Conservation (phyloP, 2,888 invertebrate genomes). For the Nemotelus pantherinus region DNA sequence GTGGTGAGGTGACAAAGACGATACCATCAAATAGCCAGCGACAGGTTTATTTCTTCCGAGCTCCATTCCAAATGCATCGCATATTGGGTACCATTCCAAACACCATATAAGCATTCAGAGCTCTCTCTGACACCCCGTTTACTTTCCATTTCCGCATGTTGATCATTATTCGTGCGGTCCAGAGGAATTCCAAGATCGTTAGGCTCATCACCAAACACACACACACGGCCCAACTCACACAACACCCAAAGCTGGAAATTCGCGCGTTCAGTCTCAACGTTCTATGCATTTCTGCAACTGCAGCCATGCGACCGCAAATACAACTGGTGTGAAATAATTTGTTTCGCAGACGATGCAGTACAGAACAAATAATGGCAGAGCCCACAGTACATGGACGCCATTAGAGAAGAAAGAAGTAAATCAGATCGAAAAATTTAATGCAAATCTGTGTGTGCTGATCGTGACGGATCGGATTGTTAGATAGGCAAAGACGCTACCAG, state of each 20-base stretch:
- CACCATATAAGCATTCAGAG: not conserved
- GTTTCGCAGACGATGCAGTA: not conserved
- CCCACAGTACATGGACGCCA: slow-evolving; percentile 12
- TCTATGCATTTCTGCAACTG: not conserved
- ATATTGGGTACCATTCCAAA: no score
- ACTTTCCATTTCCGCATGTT: slow-evolving; percentile 44
- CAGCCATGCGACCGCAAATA: not conserved
- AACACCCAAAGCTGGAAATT: no score
- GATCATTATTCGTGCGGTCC: slow-evolving; percentile 23
- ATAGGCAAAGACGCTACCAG: no score
- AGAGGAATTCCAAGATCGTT: slow-evolving; percentile 39
- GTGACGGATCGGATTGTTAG: slow-evolving; percentile 7
- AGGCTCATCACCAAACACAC: slow-evolving; percentile 19
- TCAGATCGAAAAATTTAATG: slow-evolving; percentile 19
- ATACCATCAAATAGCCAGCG: not conserved
- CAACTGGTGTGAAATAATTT: slow-evolving; percentile 37
- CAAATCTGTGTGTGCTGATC: slow-evolving; percentile 32
- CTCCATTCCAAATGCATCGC: no score
- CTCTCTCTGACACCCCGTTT: slow-evolving; percentile 40
- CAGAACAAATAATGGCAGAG: not conserved
- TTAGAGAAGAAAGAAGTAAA: slow-evolving; percentile 18
- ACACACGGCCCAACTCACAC: not conserved
- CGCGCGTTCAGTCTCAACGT: no score
- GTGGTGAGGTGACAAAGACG: not conserved
- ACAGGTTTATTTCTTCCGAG: slow-evolving; percentile 17